These are phyloP conservation scores for Xiphophorus couchianus DNA, from an alignment of 2,113 vertebrate species.

Conservation along the genomic window DNA sequence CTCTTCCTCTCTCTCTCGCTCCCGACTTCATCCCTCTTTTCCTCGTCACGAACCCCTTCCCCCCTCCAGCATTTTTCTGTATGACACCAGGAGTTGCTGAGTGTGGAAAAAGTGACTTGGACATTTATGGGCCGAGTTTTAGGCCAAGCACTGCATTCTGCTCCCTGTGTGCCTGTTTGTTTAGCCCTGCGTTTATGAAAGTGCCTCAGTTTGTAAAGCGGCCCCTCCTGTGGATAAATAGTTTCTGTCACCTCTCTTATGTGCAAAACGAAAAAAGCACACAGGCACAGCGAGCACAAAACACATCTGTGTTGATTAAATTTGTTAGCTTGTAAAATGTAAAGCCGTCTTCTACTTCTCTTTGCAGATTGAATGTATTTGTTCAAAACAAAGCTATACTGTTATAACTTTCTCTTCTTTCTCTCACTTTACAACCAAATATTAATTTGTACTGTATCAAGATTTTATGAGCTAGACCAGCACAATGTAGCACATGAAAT, in stretches of 20 bases:
- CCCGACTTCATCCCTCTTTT: slow-evolving; percentile 16
- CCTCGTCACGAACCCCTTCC: slow-evolving; percentile 18
- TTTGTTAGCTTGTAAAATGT: slow-evolving; percentile 21
- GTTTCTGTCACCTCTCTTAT: background rate
- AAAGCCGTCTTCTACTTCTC: background rate
- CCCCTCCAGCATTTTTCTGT: slow-evolving; percentile 49
- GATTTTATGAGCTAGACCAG: no score
- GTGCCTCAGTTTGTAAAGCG: slow-evolving; percentile 45
- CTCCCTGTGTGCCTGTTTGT: slow-evolving; percentile 44
- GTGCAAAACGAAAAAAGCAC: slow-evolving; percentile 4
- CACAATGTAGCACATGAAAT: no score
- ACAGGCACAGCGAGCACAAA: background rate
- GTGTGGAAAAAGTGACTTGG: slow-evolving; percentile 71
- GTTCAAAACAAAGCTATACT: slow-evolving; percentile 6
- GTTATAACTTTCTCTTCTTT: no score
- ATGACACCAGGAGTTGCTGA: slow-evolving; percentile 61
- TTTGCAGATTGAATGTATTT: slow-evolving; percentile 42
- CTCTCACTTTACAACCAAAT: no score
- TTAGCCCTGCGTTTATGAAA: slow-evolving; percentile 42
- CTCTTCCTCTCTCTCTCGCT: slow-evolving; percentile 15
- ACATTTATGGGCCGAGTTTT: slow-evolving; percentile 65
- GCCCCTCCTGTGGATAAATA: slow-evolving; percentile 21
- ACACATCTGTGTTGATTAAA: slow-evolving; percentile 7
- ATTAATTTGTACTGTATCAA: no score
- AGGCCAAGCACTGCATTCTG: slow-evolving; percentile 55